Percentiles rank a stretch among this genome's conserved stretches.
These are phyloP conservation scores for Linhomoeus sp. DNA, from an alignment of 2,888 invertebrate species.

Conservation along the genomic window DNA sequence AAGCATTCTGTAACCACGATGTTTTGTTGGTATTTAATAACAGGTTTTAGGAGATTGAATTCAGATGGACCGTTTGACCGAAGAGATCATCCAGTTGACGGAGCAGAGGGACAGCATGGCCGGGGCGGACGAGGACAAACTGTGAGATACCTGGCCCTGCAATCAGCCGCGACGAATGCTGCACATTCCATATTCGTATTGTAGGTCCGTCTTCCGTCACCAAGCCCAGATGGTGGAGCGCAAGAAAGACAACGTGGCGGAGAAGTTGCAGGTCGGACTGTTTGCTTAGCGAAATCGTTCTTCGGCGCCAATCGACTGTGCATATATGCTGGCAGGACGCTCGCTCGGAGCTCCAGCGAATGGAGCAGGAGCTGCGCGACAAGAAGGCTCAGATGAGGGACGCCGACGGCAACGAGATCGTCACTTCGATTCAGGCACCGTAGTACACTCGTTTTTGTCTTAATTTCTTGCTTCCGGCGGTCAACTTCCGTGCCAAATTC, in stretches of 20 bases:
- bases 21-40: too few species aligned
- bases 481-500: too few species aligned
- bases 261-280: conserved; percentile 40
- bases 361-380: conserved; percentile 42
- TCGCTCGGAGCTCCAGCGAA: conserved; percentile 40
- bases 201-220: conserved; percentile 57
- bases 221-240: conserved; percentile 46
- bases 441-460: conserved; percentile 3
- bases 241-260: conserved; percentile 54
- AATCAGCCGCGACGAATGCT: too few species aligned
- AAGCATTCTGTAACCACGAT: too few species aligned
- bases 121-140: conserved; percentile 46
- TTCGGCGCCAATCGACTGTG: too few species aligned
- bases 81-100: conserved; percentile 49
- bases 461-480: background rate
- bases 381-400: conserved; percentile 33
- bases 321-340: conserved; percentile 37
- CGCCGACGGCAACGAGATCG: conserved; percentile 43
- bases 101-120: conserved; percentile 47
- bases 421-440: conserved; percentile 47
- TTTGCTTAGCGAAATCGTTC: too few species aligned
- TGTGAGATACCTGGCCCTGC: too few species aligned
- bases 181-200: too few species aligned
- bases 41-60: too few species aligned
- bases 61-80: conserved; percentile 35